A percentile compares a stretch with the other conserved stretches of the same genome.
Evolutionary conservation across 2,797 vertebrate genomes (phyloP).

Genomic region (Leuciscus waleckii): DNA sequence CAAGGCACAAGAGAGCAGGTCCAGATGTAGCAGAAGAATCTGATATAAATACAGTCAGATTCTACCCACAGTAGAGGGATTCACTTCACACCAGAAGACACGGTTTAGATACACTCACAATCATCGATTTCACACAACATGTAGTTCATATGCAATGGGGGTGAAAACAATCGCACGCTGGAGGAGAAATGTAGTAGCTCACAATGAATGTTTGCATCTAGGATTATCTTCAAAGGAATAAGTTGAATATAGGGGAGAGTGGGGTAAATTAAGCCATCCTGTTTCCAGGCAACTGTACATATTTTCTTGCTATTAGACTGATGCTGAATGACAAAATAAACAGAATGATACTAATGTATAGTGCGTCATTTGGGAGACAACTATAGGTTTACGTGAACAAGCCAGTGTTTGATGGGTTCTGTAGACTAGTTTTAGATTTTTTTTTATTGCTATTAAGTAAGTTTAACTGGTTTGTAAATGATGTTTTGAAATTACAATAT

Average conservation of each 20-base stretch:
- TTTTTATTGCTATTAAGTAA: background rate
- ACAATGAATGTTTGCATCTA: background rate
- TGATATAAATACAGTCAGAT: conserved; percentile 35
- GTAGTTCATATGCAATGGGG: background rate
- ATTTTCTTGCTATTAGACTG: background rate
- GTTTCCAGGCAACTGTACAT: background rate
- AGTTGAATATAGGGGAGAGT: background rate
- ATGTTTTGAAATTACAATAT: background rate
- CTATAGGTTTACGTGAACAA: background rate
- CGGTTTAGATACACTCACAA: conserved; percentile 6
- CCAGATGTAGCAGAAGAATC: conserved; percentile 14
- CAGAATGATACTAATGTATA: background rate
- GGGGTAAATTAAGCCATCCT: background rate
- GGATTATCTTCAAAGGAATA: background rate
- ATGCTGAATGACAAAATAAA: background rate
- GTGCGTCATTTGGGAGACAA: background rate
- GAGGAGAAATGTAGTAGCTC: background rate
- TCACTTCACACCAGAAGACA: background rate
- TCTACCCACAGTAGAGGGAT: conserved; percentile 27
- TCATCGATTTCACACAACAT: conserved; percentile 10
- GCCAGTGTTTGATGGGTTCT: background rate
- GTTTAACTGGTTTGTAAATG: background rate
- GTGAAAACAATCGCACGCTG: background rate
- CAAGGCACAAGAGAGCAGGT: conserved; percentile 54
- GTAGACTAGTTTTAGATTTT: background rate